These are phyloP conservation scores for Thryonomys swinderianus DNA, from an alignment of 2,113 vertebrate genomes.

Conservation along the genomic window DNA sequence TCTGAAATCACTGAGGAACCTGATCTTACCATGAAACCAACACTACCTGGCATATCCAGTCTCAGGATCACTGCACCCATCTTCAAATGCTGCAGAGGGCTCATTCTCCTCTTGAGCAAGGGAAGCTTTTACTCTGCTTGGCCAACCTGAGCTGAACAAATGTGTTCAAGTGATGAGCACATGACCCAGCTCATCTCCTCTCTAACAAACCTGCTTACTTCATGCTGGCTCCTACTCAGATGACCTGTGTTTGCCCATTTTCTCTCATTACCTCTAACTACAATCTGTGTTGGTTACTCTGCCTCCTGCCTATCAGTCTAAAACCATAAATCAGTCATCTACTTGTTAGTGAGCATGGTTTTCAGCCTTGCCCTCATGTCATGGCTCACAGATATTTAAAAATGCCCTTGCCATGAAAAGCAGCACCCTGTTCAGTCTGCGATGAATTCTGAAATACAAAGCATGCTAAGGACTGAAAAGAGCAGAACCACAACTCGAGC, in stretches of 20 bases:
- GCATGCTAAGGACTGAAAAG: not conserved
- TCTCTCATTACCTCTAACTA: slow-evolving; percentile 2
- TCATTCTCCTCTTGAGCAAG: not conserved
- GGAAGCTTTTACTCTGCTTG: not conserved
- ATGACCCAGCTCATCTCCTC: not conserved
- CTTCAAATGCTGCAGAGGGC: not conserved
- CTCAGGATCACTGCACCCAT: not conserved
- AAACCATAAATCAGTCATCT: not conserved
- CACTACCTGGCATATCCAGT: not conserved
- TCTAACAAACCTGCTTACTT: not conserved
- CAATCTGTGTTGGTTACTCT: not conserved
- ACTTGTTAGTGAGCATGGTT: not conserved
- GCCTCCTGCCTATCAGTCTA: not conserved
- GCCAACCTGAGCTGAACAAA: not conserved
- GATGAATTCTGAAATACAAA: not conserved
- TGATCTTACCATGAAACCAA: not conserved
- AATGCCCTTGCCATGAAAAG: not conserved
- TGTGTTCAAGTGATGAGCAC: not conserved
- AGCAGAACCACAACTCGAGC: not conserved
- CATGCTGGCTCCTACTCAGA: not conserved
- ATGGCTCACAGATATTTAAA: not conserved
- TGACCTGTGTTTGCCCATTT: not conserved
- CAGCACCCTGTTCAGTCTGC: not conserved
- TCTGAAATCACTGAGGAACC: not conserved
- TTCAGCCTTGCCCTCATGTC: not conserved